A percentile compares a stretch with the other conserved stretches of the same genome.
These are phyloP conservation scores for Alexandromys fortis DNA, from an alignment of 2,113 vertebrate genomes.

Conservation along the genomic window DNA sequence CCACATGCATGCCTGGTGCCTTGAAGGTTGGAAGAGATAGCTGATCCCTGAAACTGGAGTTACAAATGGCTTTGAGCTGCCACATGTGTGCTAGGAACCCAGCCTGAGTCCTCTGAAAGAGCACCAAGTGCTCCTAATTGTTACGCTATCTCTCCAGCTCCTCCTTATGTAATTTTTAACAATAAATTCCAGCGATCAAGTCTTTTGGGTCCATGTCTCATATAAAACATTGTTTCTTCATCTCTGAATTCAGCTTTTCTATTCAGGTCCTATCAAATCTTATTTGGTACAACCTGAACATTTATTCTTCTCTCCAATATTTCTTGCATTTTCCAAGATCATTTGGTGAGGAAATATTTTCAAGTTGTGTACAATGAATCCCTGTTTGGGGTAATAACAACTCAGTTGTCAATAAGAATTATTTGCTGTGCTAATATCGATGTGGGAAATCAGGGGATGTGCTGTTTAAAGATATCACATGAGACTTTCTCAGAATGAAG, in stretches of 20 bases:
- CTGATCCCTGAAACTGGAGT: not conserved
- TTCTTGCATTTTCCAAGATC: constrained; percentile 6
- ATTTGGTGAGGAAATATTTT: constrained; percentile 24
- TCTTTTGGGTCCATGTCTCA: not conserved
- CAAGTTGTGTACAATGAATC: not conserved
- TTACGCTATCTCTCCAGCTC: not conserved
- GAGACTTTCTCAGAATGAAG: not conserved
- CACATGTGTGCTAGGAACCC: not conserved
- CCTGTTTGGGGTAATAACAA: not conserved
- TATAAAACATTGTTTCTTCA: not conserved
- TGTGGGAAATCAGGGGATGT: not conserved
- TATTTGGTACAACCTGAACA: not conserved
- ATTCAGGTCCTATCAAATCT: not conserved
- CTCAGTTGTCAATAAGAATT: not conserved
- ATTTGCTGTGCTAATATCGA: not conserved
- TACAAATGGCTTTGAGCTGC: not conserved
- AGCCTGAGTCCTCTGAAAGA: not conserved
- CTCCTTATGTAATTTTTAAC: not conserved
- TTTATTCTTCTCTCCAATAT: not conserved
- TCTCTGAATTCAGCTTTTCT: not conserved
- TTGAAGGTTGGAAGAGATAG: not conserved
- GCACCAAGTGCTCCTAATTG: not conserved
- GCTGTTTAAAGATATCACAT: not conserved
- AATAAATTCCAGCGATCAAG: not conserved
- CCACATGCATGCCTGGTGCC: not conserved